Conservation (phyloP, 2,888 invertebrate genomes). For the Colostygia pectinataria region DNA sequence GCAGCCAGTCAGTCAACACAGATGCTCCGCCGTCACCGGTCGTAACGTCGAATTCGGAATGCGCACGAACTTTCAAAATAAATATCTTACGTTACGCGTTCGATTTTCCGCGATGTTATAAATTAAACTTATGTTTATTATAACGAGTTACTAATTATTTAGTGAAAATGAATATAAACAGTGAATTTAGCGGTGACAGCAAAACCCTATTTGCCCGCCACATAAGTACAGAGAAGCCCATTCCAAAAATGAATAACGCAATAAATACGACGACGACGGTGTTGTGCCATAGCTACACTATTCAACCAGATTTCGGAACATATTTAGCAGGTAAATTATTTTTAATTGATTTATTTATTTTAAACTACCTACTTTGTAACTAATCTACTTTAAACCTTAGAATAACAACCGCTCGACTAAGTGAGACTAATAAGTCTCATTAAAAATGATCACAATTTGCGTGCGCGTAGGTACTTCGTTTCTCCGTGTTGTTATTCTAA, state of each 20-base stretch:
- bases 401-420: too few relatives aligned
- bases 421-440: too few relatives aligned
- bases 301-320: constrained; percentile 65
- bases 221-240: constrained; percentile 56
- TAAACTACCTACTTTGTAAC: too few relatives aligned
- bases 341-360: too few relatives aligned
- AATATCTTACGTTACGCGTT: too few relatives aligned
- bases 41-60: constrained; percentile 32
- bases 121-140: constrained; percentile 12
- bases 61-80: constrained; percentile 42
- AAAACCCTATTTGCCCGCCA: constrained; percentile 60
- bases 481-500: too few relatives aligned
- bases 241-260: constrained; percentile 52
- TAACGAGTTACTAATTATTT: background rate
- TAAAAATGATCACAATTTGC: too few relatives aligned
- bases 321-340: constrained; percentile 66
- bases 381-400: too few relatives aligned
- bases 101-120: constrained; percentile 18
- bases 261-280: constrained; percentile 63
- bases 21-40: constrained; percentile 42
- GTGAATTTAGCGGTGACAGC: constrained; percentile 51
- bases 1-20: constrained; percentile 42
- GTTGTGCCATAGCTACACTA: constrained; percentile 64
- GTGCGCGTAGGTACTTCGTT: too few relatives aligned
- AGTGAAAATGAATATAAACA: constrained; percentile 59